Evolutionary conservation across 2,888 invertebrate species (phyloP).

Genomic region (Lithophane semibrunnea): DNA sequence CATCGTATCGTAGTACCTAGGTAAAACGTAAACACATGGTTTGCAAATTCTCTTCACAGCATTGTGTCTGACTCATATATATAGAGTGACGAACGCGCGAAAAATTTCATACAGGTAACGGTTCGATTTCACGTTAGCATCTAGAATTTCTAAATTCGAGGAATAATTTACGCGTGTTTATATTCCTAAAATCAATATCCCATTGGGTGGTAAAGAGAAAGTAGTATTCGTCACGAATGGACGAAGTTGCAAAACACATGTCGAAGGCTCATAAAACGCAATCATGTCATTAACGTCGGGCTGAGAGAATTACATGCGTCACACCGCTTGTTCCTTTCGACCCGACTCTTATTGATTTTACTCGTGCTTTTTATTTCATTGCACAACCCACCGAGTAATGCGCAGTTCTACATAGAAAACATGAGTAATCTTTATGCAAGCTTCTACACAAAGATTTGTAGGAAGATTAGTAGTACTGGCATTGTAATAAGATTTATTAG

Average conservation of each 20-base stretch:
- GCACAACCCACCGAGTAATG: slow-evolving; percentile 55
- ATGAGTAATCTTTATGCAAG: slow-evolving; percentile 44
- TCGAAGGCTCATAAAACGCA: slow-evolving; percentile 69
- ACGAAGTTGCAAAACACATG: slow-evolving; percentile 72
- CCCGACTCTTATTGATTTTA: slow-evolving; percentile 63
- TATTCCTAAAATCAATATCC: slow-evolving; percentile 40
- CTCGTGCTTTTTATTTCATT: slow-evolving; percentile 63
- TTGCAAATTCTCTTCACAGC: slow-evolving; percentile 46
- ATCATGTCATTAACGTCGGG: slow-evolving; percentile 72
- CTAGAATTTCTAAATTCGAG: slow-evolving; percentile 30
- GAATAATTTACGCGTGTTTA: slow-evolving; percentile 20
- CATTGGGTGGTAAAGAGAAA: slow-evolving; percentile 67
- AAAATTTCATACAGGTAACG: slow-evolving; percentile 45
- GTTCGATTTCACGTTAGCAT: slow-evolving; percentile 41
- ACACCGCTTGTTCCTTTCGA: slow-evolving; percentile 59
- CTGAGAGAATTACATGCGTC: slow-evolving; percentile 66
- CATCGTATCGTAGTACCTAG: slow-evolving; percentile 37
- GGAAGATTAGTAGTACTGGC: slow-evolving; percentile 14
- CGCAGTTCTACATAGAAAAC: slow-evolving; percentile 60
- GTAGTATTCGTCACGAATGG: slow-evolving; percentile 67
- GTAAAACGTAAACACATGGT: slow-evolving; percentile 30
- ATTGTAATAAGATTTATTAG: slow-evolving; percentile 34
- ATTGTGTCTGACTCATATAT: slow-evolving; percentile 49
- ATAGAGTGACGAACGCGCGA: slow-evolving; percentile 49
- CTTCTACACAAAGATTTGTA: slow-evolving; percentile 36